Percentiles rank a stretch among this genome's conserved stretches.
phyloP scores from a whole-genome alignment of 2,888 invertebrate species.

The Strigamia crassipes region DNA sequence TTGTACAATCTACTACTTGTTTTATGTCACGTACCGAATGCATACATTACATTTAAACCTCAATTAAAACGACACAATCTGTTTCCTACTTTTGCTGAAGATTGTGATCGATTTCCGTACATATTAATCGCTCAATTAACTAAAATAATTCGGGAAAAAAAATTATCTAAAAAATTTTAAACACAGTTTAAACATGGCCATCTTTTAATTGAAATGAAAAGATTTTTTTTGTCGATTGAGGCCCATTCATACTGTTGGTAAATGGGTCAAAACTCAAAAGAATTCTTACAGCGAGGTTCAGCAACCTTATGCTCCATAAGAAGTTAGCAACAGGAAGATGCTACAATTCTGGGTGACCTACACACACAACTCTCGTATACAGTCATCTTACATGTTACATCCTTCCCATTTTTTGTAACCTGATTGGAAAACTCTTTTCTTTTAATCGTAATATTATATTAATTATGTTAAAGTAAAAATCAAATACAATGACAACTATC shows the following conservation, averaged over 20 bases:
- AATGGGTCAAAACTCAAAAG: conserved; percentile 38
- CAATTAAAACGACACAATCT: conserved; percentile 1
- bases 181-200: neutral
- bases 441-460: neutral
- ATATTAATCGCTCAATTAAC: conserved; percentile 6
- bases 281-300: conserved; percentile 23
- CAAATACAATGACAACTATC: neutral
- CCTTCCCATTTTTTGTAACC: neutral
- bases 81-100: neutral
- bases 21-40: conserved; percentile 26
- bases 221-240: conserved; percentile 10
- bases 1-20: neutral
- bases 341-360: conserved; percentile 19
- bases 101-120: conserved; percentile 3
- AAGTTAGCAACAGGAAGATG: conserved; percentile 29
- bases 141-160: neutral
- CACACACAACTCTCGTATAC: neutral
- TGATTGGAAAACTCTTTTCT: neutral
- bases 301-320: conserved; percentile 10
- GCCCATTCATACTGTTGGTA: neutral
- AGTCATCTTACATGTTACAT: neutral
- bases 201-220: conserved; percentile 1
- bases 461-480: neutral
- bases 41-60: conserved; percentile 23
- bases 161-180: neutral